Percentiles rank a stretch among this genome's conserved stretches.
Conservation (phyloP, 2,113 vertebrate genomes). For the Mobula hypostoma region DNA sequence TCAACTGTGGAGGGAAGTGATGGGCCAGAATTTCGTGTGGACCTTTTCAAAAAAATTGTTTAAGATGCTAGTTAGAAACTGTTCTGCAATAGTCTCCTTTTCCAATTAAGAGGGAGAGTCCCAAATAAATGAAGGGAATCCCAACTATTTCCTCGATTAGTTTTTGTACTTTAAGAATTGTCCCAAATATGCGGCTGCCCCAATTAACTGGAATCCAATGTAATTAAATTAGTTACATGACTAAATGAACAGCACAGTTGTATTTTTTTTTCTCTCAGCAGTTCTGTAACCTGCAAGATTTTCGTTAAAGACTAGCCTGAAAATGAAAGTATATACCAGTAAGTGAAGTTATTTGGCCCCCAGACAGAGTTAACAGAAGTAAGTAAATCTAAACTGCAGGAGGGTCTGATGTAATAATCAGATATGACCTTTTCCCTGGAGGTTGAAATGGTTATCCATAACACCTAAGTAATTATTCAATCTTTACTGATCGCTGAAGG, state of each 20-base stretch:
- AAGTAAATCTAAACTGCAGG: conserved; percentile 17
- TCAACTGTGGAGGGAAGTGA: neutral
- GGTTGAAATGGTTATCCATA: neutral
- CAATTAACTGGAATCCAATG: too few species aligned
- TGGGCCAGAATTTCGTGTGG: neutral
- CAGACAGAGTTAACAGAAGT: neutral
- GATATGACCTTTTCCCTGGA: neutral
- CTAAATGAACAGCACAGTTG: neutral
- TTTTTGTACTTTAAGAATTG: too few species aligned
- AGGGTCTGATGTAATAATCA: neutral
- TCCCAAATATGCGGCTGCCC: too few species aligned
- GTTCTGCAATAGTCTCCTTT: too few species aligned
- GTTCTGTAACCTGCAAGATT: neutral
- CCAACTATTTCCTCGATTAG: too few species aligned
- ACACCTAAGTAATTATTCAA: conserved; percentile 10
- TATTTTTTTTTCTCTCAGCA: neutral
- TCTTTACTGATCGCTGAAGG: neutral
- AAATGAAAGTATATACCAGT: neutral
- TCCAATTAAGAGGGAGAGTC: too few species aligned
- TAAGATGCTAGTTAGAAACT: neutral
- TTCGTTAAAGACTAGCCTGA: neutral
- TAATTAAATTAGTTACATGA: neutral
- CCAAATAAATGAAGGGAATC: too few species aligned
- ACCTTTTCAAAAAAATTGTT: neutral
- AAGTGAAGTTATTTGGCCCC: neutral